Evolutionary conservation across 2,797 vertebrate genomes (phyloP).

Genomic region (Scleropages formosus): DNA sequence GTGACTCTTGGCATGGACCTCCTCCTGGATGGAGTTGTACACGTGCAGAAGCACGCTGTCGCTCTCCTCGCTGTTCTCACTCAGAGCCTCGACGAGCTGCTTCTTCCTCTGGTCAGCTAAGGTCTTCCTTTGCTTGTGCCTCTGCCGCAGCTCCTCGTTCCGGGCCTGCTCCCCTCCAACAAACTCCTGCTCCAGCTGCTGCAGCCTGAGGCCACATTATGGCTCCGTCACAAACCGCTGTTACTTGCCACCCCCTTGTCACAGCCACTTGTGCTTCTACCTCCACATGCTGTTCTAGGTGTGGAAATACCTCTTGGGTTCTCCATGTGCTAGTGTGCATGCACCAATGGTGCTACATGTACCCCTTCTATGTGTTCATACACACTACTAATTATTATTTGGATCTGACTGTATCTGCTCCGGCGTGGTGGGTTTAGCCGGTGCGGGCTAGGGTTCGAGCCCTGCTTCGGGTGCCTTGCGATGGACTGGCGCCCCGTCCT

Average conservation of each 20-base stretch:
- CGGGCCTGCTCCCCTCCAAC: conserved; percentile 81
- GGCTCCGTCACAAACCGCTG: no score
- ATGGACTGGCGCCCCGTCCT: no score
- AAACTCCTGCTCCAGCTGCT: conserved; percentile 82
- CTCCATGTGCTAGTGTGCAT: no score
- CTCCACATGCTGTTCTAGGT: no score
- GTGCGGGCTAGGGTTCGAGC: no score
- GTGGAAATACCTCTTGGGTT: no score
- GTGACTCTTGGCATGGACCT: conserved; percentile 79
- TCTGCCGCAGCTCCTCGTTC: conserved; percentile 81
- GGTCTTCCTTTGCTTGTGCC: conserved; percentile 66
- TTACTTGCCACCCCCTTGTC: no score
- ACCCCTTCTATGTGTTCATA: background rate
- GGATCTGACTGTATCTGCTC: no score
- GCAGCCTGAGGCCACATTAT: conserved; percentile 66
- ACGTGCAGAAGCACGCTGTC: conserved; percentile 77
- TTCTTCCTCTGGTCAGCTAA: conserved; percentile 74
- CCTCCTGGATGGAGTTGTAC: conserved; percentile 85
- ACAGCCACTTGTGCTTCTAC: no score
- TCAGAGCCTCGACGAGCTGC: conserved; percentile 73
- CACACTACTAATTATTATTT: no score
- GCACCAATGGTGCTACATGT: background rate
- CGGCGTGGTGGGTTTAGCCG: no score
- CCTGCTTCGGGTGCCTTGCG: no score
- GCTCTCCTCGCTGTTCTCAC: conserved; percentile 69